Evolutionary conservation across 2,797 vertebrate species (phyloP).

Genomic region (Esox masquinongy): DNA sequence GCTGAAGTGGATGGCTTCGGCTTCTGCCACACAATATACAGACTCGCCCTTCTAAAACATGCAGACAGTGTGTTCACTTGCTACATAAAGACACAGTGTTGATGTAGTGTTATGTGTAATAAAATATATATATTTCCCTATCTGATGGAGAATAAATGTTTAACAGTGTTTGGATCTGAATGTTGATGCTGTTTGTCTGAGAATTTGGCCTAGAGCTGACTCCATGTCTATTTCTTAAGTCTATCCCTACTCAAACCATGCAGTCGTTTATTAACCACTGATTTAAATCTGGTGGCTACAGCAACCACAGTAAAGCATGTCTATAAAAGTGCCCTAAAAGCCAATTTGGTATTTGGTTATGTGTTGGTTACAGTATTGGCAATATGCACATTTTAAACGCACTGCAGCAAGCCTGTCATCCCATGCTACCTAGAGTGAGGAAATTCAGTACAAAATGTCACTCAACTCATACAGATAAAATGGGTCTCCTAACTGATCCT

Average conservation of each 20-base stretch:
- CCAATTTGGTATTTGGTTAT: not conserved
- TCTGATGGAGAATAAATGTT: not conserved
- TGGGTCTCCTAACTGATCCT: too few relatives aligned
- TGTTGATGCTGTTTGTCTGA: not conserved
- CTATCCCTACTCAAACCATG: not conserved
- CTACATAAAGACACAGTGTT: conserved; percentile 4
- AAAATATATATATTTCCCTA: not conserved
- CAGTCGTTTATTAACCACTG: not conserved
- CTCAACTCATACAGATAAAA: too few relatives aligned
- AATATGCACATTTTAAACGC: conserved; percentile 17
- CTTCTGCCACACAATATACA: not conserved
- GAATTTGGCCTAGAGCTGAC: not conserved
- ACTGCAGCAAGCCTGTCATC: too few relatives aligned
- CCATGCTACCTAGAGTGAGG: too few relatives aligned
- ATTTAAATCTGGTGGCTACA: not conserved
- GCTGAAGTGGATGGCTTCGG: conserved; percentile 10
- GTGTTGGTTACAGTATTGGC: too few relatives aligned
- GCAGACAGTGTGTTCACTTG: not conserved
- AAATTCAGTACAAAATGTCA: too few relatives aligned
- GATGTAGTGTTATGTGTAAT: not conserved
- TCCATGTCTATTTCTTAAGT: not conserved
- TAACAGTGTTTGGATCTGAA: not conserved
- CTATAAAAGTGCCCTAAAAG: not conserved
- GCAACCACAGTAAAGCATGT: not conserved
- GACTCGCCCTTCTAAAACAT: not conserved